Percentiles rank a stretch among this genome's conserved stretches.
phyloP scores from a whole-genome alignment of 2,888 invertebrate species.

The Sepioteuthis lessoniana region DNA sequence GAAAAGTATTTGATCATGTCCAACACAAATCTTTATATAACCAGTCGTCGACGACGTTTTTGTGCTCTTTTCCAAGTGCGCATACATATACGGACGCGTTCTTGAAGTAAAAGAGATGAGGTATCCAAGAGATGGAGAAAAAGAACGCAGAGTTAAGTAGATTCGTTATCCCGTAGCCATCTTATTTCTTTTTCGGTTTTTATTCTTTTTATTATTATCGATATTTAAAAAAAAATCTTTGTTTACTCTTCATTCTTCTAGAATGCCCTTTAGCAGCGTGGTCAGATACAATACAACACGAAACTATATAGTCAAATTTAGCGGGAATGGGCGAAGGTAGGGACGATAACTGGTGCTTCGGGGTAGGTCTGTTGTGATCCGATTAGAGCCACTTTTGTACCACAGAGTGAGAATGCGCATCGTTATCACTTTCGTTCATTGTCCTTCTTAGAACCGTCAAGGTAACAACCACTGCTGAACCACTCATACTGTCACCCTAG shows the following conservation, averaged over 20 bases:
- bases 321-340: neutral
- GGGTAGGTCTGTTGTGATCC: constrained; percentile 8
- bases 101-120: constrained; percentile 33
- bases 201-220: neutral
- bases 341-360: neutral
- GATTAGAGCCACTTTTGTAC: neutral
- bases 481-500: neutral
- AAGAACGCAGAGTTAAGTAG: neutral
- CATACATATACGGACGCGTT: neutral
- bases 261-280: neutral
- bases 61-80: neutral
- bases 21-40: neutral
- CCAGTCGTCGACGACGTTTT: neutral
- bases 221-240: neutral
- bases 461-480: neutral
- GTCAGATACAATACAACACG: neutral
- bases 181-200: neutral
- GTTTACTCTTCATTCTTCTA: neutral
- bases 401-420: neutral
- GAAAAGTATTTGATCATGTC: neutral
- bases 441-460: neutral
- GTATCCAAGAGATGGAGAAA: neutral
- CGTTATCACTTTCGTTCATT: neutral
- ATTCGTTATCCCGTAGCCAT: neutral
- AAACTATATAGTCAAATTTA: neutral